phyloP scores from a whole-genome alignment of 1,140 invertebrate genomes.

The Euura saliciscinereae region DNA sequence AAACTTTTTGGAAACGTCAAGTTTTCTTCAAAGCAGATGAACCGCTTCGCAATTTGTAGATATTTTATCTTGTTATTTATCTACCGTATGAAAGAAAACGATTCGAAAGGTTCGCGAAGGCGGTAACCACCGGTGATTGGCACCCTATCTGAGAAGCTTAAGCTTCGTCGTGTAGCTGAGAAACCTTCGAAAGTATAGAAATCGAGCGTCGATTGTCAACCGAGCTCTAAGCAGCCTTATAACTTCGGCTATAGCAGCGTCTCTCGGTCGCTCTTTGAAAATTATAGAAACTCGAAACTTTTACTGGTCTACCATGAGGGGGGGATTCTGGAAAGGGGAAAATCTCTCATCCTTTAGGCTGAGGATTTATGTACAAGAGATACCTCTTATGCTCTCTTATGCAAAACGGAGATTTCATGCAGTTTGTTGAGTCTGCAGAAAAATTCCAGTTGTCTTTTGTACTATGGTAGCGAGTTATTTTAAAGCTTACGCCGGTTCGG shows the following conservation, averaged over 20 bases:
- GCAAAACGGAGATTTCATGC: too few relatives aligned
- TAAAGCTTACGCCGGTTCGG: neutral
- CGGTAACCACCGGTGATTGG: neutral
- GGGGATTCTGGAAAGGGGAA: too few relatives aligned
- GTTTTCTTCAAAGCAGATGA: neutral
- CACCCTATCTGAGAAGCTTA: neutral
- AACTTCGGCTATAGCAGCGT: neutral
- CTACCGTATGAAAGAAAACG: neutral
- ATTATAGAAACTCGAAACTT: neutral
- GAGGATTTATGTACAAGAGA: too few relatives aligned
- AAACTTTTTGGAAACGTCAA: neutral
- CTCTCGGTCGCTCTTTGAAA: neutral
- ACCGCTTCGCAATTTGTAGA: neutral
- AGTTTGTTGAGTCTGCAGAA: too few relatives aligned
- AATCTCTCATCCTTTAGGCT: too few relatives aligned
- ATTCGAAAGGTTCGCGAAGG: neutral
- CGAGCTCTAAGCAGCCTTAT: neutral
- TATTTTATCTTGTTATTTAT: too few relatives aligned
- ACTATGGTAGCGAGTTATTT: neutral
- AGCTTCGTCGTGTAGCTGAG: neutral
- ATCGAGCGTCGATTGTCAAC: neutral
- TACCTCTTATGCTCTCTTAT: too few relatives aligned
- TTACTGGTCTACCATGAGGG: too few relatives aligned
- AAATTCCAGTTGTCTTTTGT: too few relatives aligned
- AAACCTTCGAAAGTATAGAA: conserved; percentile 3